Evolutionary conservation across 2,888 invertebrate genomes (phyloP).

Genomic region (Sminthurinus aureus): DNA sequence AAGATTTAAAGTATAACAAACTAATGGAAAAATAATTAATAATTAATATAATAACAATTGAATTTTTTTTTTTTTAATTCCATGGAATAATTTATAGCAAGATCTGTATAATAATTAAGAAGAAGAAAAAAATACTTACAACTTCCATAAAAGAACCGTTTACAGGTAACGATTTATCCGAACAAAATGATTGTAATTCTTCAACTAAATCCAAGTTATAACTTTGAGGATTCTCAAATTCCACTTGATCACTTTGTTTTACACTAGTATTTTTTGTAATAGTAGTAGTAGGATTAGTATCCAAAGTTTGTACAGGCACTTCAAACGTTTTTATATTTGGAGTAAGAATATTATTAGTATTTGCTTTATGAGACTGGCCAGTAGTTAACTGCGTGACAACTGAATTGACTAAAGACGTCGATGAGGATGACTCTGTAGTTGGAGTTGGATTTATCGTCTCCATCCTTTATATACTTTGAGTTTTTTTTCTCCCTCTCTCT

Average conservation of each 20-base stretch:
- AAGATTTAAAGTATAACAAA: too few relatives aligned
- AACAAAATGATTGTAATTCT: not conserved
- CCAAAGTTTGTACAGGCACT: not conserved
- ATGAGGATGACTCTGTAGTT: not conserved
- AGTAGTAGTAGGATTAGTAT: not conserved
- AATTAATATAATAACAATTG: too few relatives aligned
- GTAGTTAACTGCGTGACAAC: slow-evolving; percentile 2
- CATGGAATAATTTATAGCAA: too few relatives aligned
- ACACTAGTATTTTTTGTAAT: not conserved
- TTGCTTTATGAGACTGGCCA: not conserved
- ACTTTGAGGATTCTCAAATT: not conserved
- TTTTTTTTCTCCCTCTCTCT: not conserved
- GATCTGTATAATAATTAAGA: too few relatives aligned
- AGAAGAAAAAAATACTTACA: not conserved
- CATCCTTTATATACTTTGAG: slow-evolving; percentile 9
- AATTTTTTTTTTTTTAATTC: too few relatives aligned
- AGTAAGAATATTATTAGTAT: not conserved
- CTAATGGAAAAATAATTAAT: too few relatives aligned
- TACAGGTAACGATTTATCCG: not conserved
- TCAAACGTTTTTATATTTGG: not conserved
- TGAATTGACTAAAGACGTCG: slow-evolving; percentile 6
- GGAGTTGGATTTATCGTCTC: not conserved
- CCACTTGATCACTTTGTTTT: not conserved
- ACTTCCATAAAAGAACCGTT: slow-evolving; percentile 3
- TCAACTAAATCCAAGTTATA: not conserved